A percentile compares a stretch with the other conserved stretches of the same genome.
phyloP scores from a whole-genome alignment of 2,888 invertebrate genomes.

The Glyphotaelius pellucidus region DNA sequence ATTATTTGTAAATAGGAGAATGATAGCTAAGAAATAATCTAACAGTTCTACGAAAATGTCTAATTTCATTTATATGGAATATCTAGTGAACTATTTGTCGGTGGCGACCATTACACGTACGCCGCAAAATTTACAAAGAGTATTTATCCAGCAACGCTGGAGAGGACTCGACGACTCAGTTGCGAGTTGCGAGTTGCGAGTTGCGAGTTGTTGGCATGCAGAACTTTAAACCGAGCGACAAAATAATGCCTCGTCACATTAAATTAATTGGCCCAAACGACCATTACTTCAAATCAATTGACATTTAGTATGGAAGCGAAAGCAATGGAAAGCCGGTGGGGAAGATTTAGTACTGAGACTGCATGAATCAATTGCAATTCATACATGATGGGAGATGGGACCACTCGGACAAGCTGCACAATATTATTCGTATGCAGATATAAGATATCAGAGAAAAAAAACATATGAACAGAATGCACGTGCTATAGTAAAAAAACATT shows the following conservation, averaged over 20 bases:
- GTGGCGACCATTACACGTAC: not conserved
- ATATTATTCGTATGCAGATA: not conserved
- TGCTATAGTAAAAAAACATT: not conserved
- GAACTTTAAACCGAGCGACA: conserved; percentile 50
- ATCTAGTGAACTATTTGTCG: not conserved
- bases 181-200: conserved; percentile 4
- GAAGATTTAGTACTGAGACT: conserved; percentile 31
- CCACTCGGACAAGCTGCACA: not conserved
- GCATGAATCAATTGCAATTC: conserved; percentile 19
- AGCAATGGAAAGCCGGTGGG: conserved; percentile 30
- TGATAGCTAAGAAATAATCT: not conserved
- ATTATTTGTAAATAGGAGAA: not conserved
- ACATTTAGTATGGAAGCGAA: conserved; percentile 24
- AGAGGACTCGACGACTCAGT: not conserved
- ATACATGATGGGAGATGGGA: not conserved
- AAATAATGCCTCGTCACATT: conserved; percentile 49
- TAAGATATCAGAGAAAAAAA: not conserved
- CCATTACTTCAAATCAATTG: conserved; percentile 57
- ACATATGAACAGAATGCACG: not conserved
- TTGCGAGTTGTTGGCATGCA: conserved; percentile 41
- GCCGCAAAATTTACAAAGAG: not conserved
- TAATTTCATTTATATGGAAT: not conserved
- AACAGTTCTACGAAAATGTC: not conserved
- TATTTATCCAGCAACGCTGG: not conserved
- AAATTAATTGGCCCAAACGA: conserved; percentile 56